Base-by-base conservation (phyloP, 2,797 vertebrate genomes). In the Enteromius anoplus region DNA sequence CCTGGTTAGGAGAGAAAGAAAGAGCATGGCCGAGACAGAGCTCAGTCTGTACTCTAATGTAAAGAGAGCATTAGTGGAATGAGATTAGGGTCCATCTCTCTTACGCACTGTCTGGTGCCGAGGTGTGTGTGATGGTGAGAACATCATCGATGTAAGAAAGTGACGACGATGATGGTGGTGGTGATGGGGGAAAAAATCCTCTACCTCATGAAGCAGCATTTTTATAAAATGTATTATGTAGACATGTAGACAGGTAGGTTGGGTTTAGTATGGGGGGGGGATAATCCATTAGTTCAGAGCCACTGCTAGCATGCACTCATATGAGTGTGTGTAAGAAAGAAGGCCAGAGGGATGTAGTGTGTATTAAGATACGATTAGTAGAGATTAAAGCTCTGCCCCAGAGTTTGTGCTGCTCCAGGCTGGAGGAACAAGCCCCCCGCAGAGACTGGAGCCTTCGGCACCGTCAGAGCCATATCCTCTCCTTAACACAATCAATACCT, bases 341-440 rank as follows among this genome's bases (percentile, higher is more conserved):
- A 85, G 87, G 90, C 66, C 84, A 85, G 82, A 89, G 88, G 91
- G 91, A 92, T 91, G 90, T 88, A 21, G 81, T 80, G 89, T 86
- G 92, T 93, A 93, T 94, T 95, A 94, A 93, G 92, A 95, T 93
- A 94, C 91, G 92, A 94, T 95, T 94, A 95, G 92, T 92, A 88
- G 89, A 95, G 94, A 96, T 95, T 95, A 95, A 96, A 95, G 94
- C 92, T 89, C 89, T 91, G 91, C 89, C 81, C 87, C 58, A 78
- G 91, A 93, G 90, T 91, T 91, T 89, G 88, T 90, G 91, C 90
- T 86, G 92, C 91, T 92, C 85, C 86, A 86, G 88, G 88, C 91
- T 90, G 91, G 88, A 93, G 88, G 92, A 92, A 91, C 88, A 86
- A 86, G 85, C 83, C 75, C 88, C 92, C 91, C 42, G 78, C 70